Base-by-base conservation (phyloP, 2,113 vertebrate genomes). In the Odontesthes bonariensis region DNA sequence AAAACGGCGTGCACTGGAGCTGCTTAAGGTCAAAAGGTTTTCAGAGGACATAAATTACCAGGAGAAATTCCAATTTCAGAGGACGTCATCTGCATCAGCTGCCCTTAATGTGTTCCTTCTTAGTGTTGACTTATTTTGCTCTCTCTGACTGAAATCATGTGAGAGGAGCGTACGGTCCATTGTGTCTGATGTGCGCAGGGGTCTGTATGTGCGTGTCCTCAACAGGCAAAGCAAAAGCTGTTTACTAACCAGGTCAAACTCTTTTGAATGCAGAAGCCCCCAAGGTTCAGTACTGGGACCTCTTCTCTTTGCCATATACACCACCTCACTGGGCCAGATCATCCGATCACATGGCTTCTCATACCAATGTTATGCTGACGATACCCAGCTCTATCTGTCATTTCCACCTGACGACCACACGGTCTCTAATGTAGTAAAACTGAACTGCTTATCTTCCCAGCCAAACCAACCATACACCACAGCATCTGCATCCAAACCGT, bases 211-310 rank as follows among this genome's bases (percentile, higher is more conserved):
- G 35, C 68, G 33, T 69, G 14, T 49, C 51, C 35, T 73, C 35
- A 11, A 57, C 33, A 61, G 73, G 40, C 52, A 63, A 60, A 46
- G 58, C 53, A 68, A 81, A 83, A 66, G 20, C 72, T 73, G 72
- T 59, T 81, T 44, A 69, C 74, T 38, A 76, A 84, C 51, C 77
- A 51, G 77, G 72, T 81, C 66, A 73, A 68, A 83, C 57, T 85
- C 22, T 8, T 16, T 22, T 69, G 17, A 49, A 54, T 49, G 51
- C 59, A 69, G n/a, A n/a, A n/a, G n/a, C n/a, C n/a, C n/a, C n/a
- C n/a, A n/a, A n/a, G n/a, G n/a, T n/a, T n/a, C n/a, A n/a, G n/a
- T n/a, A n/a, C n/a, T n/a, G n/a, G n/a, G n/a, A n/a, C n/a, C n/a
- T n/a, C n/a, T n/a, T n/a, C n/a, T n/a, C n/a, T n/a, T n/a, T n/a